Conservation (phyloP, 2,888 invertebrate genomes). For the Rhimphoctona megacephalus region DNA sequence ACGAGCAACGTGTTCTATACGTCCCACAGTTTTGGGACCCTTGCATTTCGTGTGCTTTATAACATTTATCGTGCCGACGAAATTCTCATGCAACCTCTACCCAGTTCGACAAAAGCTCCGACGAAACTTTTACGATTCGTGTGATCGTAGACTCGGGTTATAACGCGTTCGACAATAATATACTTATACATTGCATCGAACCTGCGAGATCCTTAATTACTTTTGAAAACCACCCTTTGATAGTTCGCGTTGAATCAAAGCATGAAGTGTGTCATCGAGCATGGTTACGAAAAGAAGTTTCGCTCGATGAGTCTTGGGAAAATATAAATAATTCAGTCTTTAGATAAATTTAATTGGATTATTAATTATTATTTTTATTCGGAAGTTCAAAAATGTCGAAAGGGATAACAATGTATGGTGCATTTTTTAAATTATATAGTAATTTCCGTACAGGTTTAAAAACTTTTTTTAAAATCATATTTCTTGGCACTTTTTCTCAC, state of each 20-base stretch:
- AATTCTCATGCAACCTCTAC: constrained; percentile 55
- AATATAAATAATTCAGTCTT: not conserved
- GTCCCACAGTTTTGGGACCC: constrained; percentile 18
- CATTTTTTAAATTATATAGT: not conserved
- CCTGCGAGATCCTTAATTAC: constrained; percentile 5
- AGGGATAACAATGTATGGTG: not conserved
- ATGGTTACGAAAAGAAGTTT: no score
- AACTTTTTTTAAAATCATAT: not conserved
- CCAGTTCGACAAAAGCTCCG: constrained; percentile 45
- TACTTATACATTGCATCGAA: not conserved
- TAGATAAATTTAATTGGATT: not conserved
- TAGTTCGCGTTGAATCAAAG: not conserved
- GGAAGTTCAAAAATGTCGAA: not conserved
- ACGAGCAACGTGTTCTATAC: constrained; percentile 57
- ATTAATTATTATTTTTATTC: not conserved
- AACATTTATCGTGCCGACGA: constrained; percentile 52
- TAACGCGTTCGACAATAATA: not conserved
- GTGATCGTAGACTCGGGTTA: not conserved
- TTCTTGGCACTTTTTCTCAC: constrained; percentile 16
- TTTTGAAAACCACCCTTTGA: constrained; percentile 11
- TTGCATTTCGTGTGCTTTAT: constrained; percentile 43
- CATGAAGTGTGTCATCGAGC: not conserved
- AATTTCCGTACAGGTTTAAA: not conserved
- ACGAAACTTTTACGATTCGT: constrained; percentile 52
- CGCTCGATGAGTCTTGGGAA: not conserved